Conservation (phyloP, 1,140 invertebrate species). For the Stegodyphus mimosarum region DNA sequence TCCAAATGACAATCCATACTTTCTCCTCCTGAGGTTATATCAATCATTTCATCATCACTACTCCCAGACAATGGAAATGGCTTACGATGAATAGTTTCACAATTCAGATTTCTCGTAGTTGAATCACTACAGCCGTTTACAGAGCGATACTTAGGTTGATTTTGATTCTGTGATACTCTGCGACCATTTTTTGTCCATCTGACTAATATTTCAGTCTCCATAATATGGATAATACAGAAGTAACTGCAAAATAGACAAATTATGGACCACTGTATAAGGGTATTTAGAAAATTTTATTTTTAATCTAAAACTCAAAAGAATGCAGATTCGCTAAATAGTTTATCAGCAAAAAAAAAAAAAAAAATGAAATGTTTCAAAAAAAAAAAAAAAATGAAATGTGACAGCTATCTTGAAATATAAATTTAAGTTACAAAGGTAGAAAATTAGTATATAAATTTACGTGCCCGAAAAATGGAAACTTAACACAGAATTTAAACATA, state of each 20-base stretch:
- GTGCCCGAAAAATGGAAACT: no score
- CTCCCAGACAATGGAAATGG: conserved; percentile 24
- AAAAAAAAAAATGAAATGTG: no score
- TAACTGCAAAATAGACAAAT: background rate
- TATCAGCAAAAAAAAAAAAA: no score
- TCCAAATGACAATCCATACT: conserved; percentile 40
- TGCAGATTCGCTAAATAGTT: no score
- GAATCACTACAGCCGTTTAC: conserved; percentile 20
- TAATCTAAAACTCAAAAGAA: no score
- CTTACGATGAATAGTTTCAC: conserved; percentile 16
- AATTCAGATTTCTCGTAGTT: background rate
- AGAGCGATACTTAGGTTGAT: conserved; percentile 17
- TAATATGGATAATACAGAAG: conserved; percentile 6
- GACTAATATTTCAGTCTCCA: conserved; percentile 55
- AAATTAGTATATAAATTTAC: no score
- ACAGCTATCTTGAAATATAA: no score
- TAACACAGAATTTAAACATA: no score
- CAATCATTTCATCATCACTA: conserved; percentile 60
- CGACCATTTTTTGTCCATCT: conserved; percentile 56
- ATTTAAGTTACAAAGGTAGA: no score
- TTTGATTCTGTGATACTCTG: conserved; percentile 12
- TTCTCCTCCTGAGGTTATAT: conserved; percentile 44
- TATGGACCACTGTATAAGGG: no score
- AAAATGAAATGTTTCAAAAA: no score
- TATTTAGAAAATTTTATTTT: no score